Evolutionary conservation across 2,888 invertebrate genomes (phyloP), one percentile per base, ranked within the genome.

Genomic region (Lordiphosa fenestrarum): DNA sequence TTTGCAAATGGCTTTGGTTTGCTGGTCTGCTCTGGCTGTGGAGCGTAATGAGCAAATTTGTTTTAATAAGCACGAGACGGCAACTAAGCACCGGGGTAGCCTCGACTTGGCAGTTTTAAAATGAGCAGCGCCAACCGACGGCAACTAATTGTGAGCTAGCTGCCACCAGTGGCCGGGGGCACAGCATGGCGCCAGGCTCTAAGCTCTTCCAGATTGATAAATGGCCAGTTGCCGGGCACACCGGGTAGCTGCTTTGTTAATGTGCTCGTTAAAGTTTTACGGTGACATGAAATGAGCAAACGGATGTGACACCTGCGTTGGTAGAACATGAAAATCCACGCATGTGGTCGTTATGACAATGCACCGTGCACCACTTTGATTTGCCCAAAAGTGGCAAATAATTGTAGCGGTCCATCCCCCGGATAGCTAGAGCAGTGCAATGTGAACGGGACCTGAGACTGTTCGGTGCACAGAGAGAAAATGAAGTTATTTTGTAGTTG

Each of bases 281-380:
- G 84, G 81, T 70, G 73, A 61, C 76, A 71, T 66, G 58, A 81
- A 80, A 77, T 71, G 77, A 65, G 78, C 80, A 83, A 69, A 69
- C 33, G 38, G 44, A 44, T 44, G 33, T 42, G 50, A 46, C 80
- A 81, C 82, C 78, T 82, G 80, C 73, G 48, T 47, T 15, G 44
- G 19, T 30, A 30, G 3, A 10, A 3, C 30, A 53, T 36, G 41
- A 50, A 68, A 85, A 81, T 80, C 56, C 65, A 69, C 65, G 56
- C 83, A 86, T 85, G 76, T 81, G 85, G 84, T 85, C 85, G 87
- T 84, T 85, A 86, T 86, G 84, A 85, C 85, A 83, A 86, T 77
- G 55, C 58, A 50, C 66, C 53, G 59, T 54, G 69, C 63, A 65
- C 59, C 63, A 68, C 71, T 74, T 68, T 71, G 77, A 75, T 72